phyloP scores from a whole-genome alignment of 2,797 vertebrate species.

The Coregonus suidteri region DNA sequence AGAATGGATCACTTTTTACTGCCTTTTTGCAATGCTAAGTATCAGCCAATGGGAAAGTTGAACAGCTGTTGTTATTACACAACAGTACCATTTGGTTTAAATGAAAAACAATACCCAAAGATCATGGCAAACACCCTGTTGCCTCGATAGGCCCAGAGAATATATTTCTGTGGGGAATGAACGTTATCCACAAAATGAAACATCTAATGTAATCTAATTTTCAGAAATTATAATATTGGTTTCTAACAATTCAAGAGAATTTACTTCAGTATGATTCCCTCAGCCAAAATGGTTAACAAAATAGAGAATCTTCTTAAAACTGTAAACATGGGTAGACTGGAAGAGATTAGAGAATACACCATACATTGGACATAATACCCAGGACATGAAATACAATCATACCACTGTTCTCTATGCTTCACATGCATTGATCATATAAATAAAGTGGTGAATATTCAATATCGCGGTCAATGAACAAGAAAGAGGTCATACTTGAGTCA shows the following conservation, averaged over 20 bases:
- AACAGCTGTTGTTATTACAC: background rate
- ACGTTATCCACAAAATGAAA: too few species aligned
- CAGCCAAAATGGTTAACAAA: constrained; percentile 90
- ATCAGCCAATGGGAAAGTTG: background rate
- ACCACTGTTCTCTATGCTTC: too few species aligned
- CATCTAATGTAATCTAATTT: too few species aligned
- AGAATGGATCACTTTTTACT: background rate
- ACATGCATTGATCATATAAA: too few species aligned
- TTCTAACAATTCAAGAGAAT: background rate
- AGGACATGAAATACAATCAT: too few species aligned
- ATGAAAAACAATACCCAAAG: background rate
- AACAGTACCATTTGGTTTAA: background rate
- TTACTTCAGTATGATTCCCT: background rate
- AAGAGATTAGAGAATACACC: background rate
- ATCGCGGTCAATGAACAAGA: too few species aligned
- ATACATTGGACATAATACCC: too few species aligned
- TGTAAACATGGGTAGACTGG: constrained; percentile 97
- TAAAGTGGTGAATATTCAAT: too few species aligned
- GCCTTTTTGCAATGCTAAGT: background rate
- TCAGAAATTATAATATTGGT: too few species aligned
- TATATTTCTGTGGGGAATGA: constrained; percentile 79
- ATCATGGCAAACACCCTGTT: constrained; percentile 93
- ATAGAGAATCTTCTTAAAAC: constrained; percentile 94
- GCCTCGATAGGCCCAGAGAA: constrained; percentile 85
- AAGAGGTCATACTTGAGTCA: constrained; percentile 85